These are phyloP conservation scores for Pogonognathellus flavescens DNA, from an alignment of 1,140 invertebrate species.

Conservation along the genomic window DNA sequence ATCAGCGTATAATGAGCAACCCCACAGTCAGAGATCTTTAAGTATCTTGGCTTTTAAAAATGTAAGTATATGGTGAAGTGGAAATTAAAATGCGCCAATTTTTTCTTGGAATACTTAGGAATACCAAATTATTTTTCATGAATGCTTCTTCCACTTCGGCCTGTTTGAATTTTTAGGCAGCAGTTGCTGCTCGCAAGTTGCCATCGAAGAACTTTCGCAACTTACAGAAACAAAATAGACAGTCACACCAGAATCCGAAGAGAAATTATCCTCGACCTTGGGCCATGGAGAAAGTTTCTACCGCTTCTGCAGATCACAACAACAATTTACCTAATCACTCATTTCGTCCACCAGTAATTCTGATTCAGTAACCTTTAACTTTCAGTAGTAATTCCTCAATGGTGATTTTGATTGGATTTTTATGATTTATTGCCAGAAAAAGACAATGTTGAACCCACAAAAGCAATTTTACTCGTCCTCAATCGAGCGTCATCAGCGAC, in stretches of 20 bases:
- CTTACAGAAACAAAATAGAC: neutral
- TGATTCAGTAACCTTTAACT: neutral
- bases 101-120: too few species aligned
- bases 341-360: neutral
- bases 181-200: neutral
- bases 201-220: neutral
- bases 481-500: neutral
- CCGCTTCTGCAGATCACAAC: neutral
- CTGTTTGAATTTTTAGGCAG: neutral
- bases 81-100: too few species aligned
- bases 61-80: too few species aligned
- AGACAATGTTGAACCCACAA: neutral
- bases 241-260: neutral
- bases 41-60: slow-evolving; percentile 9
- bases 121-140: too few species aligned
- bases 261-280: slow-evolving; percentile 29
- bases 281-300: neutral
- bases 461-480: neutral
- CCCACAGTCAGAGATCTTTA: neutral
- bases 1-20: neutral
- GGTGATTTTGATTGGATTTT: neutral
- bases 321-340: too few species aligned
- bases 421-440: neutral
- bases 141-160: too few species aligned
- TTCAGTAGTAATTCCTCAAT: too few species aligned